Conservation (phyloP, 2,113 vertebrate species). For the Caranx ignobilis region DNA sequence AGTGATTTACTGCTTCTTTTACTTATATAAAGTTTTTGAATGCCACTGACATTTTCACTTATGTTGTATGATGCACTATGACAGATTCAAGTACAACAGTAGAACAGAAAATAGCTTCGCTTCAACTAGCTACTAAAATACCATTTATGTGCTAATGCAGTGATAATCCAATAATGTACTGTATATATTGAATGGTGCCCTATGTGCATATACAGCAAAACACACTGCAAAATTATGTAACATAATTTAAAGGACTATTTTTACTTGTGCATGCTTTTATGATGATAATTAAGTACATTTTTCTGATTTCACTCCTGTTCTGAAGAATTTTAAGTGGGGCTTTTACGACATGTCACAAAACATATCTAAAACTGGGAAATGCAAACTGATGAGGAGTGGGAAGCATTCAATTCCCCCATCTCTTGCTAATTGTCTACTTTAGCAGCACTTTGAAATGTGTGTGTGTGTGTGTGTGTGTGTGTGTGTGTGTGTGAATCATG, state of each 20-base stretch:
- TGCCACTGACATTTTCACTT: too few relatives aligned
- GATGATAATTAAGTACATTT: background rate
- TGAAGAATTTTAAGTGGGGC: background rate
- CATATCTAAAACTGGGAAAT: background rate
- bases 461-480: background rate
- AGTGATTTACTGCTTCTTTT: too few relatives aligned
- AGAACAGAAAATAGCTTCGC: background rate
- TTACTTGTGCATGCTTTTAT: background rate
- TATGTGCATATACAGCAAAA: too few relatives aligned
- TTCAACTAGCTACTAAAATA: background rate
- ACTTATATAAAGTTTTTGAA: too few relatives aligned
- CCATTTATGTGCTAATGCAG: too few relatives aligned
- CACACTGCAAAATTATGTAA: background rate
- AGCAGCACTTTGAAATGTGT: conserved; percentile 7
- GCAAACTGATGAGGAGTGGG: background rate
- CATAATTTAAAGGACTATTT: background rate
- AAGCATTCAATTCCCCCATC: background rate
- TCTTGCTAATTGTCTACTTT: conserved; percentile 28
- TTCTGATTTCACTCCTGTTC: background rate
- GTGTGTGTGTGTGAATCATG: background rate
- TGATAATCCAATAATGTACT: background rate
- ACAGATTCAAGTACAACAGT: background rate
- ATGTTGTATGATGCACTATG: background rate
- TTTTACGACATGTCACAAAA: background rate
- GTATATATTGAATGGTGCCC: background rate